phyloP scores from a whole-genome alignment of 2,797 vertebrate genomes.

The Pseudomugil gertrudae region DNA sequence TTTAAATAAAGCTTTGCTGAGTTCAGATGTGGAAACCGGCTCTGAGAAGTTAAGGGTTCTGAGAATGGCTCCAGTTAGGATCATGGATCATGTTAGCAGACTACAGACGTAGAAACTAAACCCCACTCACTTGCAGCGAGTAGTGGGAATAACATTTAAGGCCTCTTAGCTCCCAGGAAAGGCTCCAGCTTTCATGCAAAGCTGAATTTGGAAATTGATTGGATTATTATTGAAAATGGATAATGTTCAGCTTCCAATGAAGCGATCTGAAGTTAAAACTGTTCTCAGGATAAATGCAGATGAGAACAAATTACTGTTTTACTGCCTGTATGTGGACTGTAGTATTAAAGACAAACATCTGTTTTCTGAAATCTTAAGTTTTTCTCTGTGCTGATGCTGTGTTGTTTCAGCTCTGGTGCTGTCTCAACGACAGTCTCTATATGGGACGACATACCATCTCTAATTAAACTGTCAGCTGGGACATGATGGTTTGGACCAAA shows the following conservation, averaged over 20 bases:
- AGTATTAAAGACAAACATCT: conserved; percentile 8
- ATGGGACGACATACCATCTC: conserved; percentile 69
- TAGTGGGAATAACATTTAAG: background rate
- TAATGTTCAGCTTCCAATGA: too few species aligned
- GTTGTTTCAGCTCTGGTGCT: conserved; percentile 10
- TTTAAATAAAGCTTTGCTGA: background rate
- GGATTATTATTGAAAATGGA: too few species aligned
- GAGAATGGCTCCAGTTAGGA: background rate
- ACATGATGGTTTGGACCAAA: conserved; percentile 56
- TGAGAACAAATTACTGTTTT: background rate
- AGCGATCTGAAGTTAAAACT: too few species aligned
- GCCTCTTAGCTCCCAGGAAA: background rate
- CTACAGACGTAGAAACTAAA: background rate
- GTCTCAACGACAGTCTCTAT: conserved; percentile 34
- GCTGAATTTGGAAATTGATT: too few species aligned
- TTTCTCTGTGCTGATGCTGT: background rate
- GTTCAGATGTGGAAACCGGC: conserved; percentile 5
- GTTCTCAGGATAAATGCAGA: too few species aligned
- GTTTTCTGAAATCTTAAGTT: conserved; percentile 10
- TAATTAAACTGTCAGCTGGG: conserved; percentile 79
- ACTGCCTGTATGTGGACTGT: background rate
- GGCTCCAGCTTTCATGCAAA: too few species aligned
- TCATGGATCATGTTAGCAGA: background rate
- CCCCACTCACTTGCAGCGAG: background rate
- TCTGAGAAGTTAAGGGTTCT: background rate